Evolutionary conservation across 2,797 vertebrate genomes (phyloP), one percentile per base, ranked within the genome.

Genomic region (Todus mexicanus): DNA sequence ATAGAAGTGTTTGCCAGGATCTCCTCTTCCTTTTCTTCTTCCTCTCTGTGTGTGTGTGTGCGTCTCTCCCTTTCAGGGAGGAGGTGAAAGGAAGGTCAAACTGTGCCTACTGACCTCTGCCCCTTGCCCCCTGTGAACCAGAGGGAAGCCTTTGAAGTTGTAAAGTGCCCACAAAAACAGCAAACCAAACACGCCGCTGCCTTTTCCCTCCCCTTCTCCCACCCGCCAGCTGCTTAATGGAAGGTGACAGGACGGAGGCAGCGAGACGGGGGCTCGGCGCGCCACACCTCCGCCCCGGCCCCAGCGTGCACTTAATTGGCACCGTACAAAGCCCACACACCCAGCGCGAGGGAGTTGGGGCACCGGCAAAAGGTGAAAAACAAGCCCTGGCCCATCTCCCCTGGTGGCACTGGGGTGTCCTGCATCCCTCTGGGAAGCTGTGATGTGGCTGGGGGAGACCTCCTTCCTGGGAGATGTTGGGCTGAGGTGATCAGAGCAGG

Each of bases 21-120:
- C 92, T 90, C 3, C 10, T 84, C 66, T 95, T 93, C 89, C 85
- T 92, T 93, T 87, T 80, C 76, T 53, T 92, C 73, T 81, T 85
- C 91, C 70, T 71, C 42, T 80, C 10, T 51, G 31, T 42, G 37
- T 71, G 45, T 93, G 59, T 91, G 88, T 77, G 87, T 70, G 59
- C 4, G 1, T 82, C 22, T 87, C 75, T 90, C 69, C 63, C 86
- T 95, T 92, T 48, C 0, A 42, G 84, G 75, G 42, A 93, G 77
- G 91, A 95, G 95, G 97, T 96, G 90, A 96, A 94, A 92, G 73
- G 56, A 90, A 97, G 97, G 96, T 96, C 94, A 94, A 90, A 86
- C 82, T 2, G 40, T 95, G 96, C 91, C 93, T 80, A 40, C 50
- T 64, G 92, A 92, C 97, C 94, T 90, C 89, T 96, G 90, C 91